phyloP scores from a whole-genome alignment of 1,140 invertebrate genomes.

The Bombus consobrinus region DNA sequence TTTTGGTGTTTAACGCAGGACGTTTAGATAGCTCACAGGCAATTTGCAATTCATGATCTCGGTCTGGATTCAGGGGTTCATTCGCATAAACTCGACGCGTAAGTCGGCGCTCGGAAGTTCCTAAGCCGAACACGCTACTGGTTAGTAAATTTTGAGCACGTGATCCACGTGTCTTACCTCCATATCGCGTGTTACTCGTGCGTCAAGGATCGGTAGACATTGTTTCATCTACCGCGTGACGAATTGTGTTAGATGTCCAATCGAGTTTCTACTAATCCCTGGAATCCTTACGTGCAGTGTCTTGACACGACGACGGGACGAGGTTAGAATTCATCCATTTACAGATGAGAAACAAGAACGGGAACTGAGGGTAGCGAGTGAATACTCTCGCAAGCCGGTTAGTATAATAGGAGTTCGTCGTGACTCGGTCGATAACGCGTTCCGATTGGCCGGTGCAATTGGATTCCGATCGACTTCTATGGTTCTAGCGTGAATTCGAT shows the following conservation, averaged over 20 bases:
- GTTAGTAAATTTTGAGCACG: neutral
- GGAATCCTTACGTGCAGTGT: slow-evolving; percentile 25
- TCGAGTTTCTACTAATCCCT: neutral
- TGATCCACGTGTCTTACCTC: neutral
- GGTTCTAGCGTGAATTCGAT: neutral
- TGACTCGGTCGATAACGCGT: neutral
- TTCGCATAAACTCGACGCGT: neutral
- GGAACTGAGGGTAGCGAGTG: neutral
- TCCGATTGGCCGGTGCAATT: slow-evolving; percentile 3
- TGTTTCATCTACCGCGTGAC: neutral
- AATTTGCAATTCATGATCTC: slow-evolving; percentile 10
- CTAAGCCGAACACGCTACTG: neutral
- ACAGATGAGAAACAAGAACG: neutral
- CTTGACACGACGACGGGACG: neutral
- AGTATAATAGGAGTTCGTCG: neutral
- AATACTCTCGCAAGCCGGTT: slow-evolving; percentile 7
- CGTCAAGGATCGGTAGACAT: neutral
- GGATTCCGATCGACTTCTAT: slow-evolving; percentile 9
- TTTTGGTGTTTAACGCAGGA: no score
- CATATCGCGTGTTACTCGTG: neutral
- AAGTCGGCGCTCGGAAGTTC: neutral
- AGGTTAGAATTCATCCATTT: slow-evolving; percentile 1
- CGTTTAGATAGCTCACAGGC: neutral
- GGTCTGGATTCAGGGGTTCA: neutral
- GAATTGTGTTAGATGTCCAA: neutral